These are phyloP conservation scores for Synergus laeviventris DNA, from an alignment of 2,888 invertebrate species.

Conservation along the genomic window DNA sequence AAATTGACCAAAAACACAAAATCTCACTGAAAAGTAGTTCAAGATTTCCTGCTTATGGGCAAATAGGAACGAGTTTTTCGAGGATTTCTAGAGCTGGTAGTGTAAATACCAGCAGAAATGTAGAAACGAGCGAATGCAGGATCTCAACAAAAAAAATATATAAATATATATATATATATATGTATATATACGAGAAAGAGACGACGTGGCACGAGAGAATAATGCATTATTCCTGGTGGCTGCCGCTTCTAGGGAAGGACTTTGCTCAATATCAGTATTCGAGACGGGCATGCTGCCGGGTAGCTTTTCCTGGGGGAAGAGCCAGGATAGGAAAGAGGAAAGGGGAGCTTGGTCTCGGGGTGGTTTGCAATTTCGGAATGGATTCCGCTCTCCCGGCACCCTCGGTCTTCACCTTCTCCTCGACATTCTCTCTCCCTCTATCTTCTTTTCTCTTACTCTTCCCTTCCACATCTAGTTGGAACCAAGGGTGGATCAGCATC, in stretches of 20 bases:
- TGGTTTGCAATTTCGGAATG: conserved; percentile 76
- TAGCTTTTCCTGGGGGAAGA: conserved; percentile 73
- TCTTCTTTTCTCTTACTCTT: conserved; percentile 38
- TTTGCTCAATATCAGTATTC: conserved; percentile 75
- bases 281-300: conserved; percentile 61
- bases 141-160: conserved; percentile 17
- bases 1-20: too few relatives aligned
- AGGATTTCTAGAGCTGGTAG: not conserved
- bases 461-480: not conserved
- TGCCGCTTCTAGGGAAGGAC: conserved; percentile 69
- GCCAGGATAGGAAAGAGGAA: conserved; percentile 49
- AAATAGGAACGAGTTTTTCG: not conserved
- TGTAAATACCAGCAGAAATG: not conserved
- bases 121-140: not conserved
- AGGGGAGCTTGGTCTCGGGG: conserved; percentile 59
- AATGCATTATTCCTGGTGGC: conserved; percentile 69
- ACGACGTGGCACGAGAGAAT: conserved; percentile 58
- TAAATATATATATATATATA: too few relatives aligned
- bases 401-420: conserved; percentile 47
- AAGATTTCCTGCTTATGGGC: not conserved
- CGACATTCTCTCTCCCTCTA: conserved; percentile 49
- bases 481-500: conserved; percentile 55
- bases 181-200: conserved; percentile 52
- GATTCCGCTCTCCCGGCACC: conserved; percentile 69
- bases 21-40: too few relatives aligned